Percentiles rank a stretch among this genome's conserved stretches.
Conservation (phyloP, 2,113 vertebrate species). For the Phrynosoma blainvillii region DNA sequence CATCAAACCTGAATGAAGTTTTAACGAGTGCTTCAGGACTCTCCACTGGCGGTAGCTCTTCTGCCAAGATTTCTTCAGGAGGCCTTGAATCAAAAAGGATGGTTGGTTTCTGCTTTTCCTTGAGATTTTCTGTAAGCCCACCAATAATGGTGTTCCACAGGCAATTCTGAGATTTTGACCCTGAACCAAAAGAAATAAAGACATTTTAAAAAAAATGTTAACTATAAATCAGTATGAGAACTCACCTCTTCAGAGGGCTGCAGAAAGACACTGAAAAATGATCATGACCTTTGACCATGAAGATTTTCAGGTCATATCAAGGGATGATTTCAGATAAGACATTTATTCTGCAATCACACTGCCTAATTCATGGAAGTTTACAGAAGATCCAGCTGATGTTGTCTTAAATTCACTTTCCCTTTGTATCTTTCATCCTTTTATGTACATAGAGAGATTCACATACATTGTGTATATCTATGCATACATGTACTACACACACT, state of each 20-base stretch:
- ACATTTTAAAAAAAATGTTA: constrained; percentile 7
- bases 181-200: constrained; percentile 64
- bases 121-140: constrained; percentile 84
- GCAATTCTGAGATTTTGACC: constrained; percentile 95
- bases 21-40: constrained; percentile 90
- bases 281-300: not conserved
- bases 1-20: constrained; percentile 92
- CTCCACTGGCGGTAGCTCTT: constrained; percentile 85
- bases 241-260: not conserved
- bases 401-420: no score
- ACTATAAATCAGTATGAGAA: not conserved
- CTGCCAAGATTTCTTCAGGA: constrained; percentile 92
- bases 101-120: constrained; percentile 78
- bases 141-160: constrained; percentile 89
- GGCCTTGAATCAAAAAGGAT: constrained; percentile 82
- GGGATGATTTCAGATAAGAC: no score
- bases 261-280: constrained; percentile 1
- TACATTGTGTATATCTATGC: no score
- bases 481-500: no score
- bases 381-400: no score
- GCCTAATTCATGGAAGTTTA: no score
- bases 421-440: no score
- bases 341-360: no score
- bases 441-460: no score
- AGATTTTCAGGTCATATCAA: not conserved